Evolutionary conservation across 2,888 invertebrate genomes (phyloP).

Genomic region (Sepiola atlantica): DNA sequence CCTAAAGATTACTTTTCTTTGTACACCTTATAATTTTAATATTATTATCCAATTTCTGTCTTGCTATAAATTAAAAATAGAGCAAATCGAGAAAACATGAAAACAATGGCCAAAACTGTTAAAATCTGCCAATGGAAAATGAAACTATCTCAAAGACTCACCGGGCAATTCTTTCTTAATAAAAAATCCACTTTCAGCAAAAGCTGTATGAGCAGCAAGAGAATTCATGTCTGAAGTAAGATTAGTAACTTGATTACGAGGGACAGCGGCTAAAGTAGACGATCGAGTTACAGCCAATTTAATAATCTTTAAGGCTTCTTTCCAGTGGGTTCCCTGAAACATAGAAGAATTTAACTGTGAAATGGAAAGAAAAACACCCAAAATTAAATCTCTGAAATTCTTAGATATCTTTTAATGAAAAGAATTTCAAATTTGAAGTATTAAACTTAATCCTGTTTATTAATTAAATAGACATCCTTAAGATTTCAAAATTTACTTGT

Average conservation of each 20-base stretch:
- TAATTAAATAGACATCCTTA: too few relatives aligned
- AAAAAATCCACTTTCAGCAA: constrained; percentile 84
- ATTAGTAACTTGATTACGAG: constrained; percentile 58
- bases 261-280: constrained; percentile 83
- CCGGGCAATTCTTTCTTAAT: constrained; percentile 85
- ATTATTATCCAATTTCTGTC: too few relatives aligned
- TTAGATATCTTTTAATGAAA: too few relatives aligned
- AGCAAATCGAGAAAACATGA: neutral
- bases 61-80: too few relatives aligned
- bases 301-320: constrained; percentile 94
- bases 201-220: constrained; percentile 77
- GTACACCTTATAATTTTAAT: too few relatives aligned
- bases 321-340: constrained; percentile 88
- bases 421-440: too few relatives aligned
- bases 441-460: too few relatives aligned
- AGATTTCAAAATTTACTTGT: too few relatives aligned
- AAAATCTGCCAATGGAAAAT: neutral
- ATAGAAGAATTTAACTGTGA: neutral
- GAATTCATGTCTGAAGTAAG: constrained; percentile 64
- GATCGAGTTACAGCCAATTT: constrained; percentile 96
- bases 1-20: too few relatives aligned
- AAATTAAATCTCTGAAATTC: too few relatives aligned
- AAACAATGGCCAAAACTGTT: neutral
- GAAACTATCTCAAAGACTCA: constrained; percentile 53
- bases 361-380: too few relatives aligned